phyloP scores from a whole-genome alignment of 2,888 invertebrate species.

The Phasia obesa region DNA sequence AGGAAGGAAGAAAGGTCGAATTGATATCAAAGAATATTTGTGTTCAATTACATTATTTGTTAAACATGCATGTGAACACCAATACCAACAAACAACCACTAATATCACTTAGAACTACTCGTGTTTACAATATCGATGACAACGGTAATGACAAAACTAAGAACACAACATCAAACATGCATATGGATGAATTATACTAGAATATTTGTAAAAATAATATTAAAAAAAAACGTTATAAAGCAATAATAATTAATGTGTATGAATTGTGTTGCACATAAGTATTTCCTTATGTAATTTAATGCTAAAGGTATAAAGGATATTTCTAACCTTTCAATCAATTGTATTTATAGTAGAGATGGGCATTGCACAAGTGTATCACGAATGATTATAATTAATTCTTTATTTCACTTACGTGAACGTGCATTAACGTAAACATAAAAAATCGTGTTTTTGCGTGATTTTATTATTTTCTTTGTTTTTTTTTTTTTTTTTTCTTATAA shows the following conservation, averaged over 20 bases:
- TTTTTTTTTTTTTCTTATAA: too few relatives aligned
- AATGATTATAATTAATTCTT: too few relatives aligned
- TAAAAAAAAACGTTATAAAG: background rate
- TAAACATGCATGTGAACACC: slow-evolving; percentile 75
- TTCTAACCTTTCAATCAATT: too few relatives aligned
- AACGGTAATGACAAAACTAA: slow-evolving; percentile 27
- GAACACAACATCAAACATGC: slow-evolving; percentile 6
- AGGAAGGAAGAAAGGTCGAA: slow-evolving; percentile 26
- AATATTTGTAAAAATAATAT: background rate
- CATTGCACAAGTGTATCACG: too few relatives aligned
- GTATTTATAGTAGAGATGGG: too few relatives aligned
- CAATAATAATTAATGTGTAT: background rate
- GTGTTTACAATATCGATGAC: slow-evolving; percentile 22
- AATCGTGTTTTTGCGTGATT: too few relatives aligned
- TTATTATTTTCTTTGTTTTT: too few relatives aligned
- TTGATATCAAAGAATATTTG: slow-evolving; percentile 55
- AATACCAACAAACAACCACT: slow-evolving; percentile 42
- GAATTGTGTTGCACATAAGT: too few relatives aligned
- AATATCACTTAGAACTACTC: slow-evolving; percentile 18
- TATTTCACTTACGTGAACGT: too few relatives aligned
- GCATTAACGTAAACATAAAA: too few relatives aligned
- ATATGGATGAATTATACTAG: background rate
- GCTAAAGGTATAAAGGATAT: too few relatives aligned
- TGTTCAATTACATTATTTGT: slow-evolving; percentile 79
- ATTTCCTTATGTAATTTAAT: too few relatives aligned